Base-by-base conservation (phyloP, 2,888 invertebrate genomes). In the Trypoxylon attenuatum region DNA sequence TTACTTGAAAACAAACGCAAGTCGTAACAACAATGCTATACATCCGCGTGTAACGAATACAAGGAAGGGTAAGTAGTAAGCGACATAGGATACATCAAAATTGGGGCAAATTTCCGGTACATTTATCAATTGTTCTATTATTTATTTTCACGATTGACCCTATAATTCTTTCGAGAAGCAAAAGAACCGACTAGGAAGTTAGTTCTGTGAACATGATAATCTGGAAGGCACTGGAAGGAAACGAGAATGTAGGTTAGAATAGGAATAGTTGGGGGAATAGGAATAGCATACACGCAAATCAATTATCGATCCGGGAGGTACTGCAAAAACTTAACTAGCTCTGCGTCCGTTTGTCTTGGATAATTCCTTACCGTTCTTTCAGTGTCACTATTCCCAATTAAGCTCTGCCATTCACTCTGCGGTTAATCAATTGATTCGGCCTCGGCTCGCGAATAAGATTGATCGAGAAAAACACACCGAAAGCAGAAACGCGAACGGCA, bases 231-330 rank as follows among this genome's bases (percentile, higher is more conserved):
- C 49, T 56, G 39, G 33, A 22, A 41, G 49, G 51, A 45, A 69
- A n/a, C n/a, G n/a, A n/a, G n/a, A n/a, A n/a, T n/a, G n/a, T n/a
- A 76, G 76, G 76, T 76, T 76, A 76, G 76, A 73, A 63, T 69
- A 64, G 50, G n/a, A n/a, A n/a, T n/a, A n/a, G n/a, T n/a, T n/a
- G n/a, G n/a, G n/a, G n/a, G n/a, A n/a, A n/a, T n/a, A n/a, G n/a
- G n/a, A n/a, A n/a, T n/a, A n/a, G n/a, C 63, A 58, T 49, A 43
- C 56, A 65, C 67, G 50, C 64, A 66, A 73, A 77, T 78, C 68
- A 79, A 80, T 79, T 78, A 80, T 80, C 81, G 81, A 81, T 81
- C 78, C 69, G 76, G 55, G 42, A 64, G 53, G 55, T 43, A 52
- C 59, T 78, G 79, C 77, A 75, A 76, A 71, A 60, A 2, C 72